Conservation (phyloP, 2,113 vertebrate species). For the Oxyura jamaicensis region DNA sequence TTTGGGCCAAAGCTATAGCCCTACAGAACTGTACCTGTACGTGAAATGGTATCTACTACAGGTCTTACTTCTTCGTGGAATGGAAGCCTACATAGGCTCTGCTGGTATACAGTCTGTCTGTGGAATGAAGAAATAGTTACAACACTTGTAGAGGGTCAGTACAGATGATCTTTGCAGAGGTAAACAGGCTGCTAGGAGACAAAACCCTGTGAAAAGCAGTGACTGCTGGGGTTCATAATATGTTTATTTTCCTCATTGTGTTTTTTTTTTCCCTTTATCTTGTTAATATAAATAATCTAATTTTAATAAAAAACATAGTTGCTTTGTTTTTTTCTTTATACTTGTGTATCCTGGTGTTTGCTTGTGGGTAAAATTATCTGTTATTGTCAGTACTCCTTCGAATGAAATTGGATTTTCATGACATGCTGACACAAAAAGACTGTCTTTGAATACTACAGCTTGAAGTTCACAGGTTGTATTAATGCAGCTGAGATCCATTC, state of each 20-base stretch:
- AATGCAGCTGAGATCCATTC: background rate
- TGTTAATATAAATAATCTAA: background rate
- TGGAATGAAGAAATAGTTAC: background rate
- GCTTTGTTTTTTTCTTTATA: background rate
- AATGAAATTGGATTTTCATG: background rate
- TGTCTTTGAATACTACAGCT: background rate
- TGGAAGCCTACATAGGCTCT: background rate
- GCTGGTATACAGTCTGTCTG: background rate
- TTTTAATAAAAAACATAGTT: background rate
- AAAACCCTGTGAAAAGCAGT: background rate
- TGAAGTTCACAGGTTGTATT: background rate
- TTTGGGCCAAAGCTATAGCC: background rate
- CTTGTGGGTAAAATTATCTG: background rate
- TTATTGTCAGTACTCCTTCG: background rate
- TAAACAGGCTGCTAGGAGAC: background rate
- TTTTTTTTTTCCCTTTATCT: background rate
- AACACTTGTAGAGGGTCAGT: background rate
- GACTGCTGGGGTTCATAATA: background rate
- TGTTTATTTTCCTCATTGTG: background rate
- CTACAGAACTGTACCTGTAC: background rate
- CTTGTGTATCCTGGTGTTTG: background rate
- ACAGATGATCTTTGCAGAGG: background rate
- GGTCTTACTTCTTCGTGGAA: background rate
- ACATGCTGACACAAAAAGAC: background rate
- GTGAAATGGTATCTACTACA: background rate